Evolutionary conservation across 2,888 invertebrate species (phyloP).

Genomic region (Electrophaes corylata): DNA sequence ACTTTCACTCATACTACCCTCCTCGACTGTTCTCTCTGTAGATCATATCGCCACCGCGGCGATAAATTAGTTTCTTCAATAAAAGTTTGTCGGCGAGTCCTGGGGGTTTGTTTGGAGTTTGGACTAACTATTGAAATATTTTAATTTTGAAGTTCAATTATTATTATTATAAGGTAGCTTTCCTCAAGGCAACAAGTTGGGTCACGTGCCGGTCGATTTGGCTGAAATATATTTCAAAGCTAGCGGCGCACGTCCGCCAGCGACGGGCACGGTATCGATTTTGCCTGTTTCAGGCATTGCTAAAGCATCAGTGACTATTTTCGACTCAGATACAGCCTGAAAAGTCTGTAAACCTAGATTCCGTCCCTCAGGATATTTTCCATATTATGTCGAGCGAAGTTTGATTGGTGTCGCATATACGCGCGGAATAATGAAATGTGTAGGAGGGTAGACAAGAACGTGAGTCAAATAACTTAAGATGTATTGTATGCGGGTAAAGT

Average conservation of each 20-base stretch:
- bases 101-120: conserved; percentile 25
- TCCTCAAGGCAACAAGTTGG: conserved; percentile 78
- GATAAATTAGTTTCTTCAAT: conserved; percentile 65
- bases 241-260: conserved; percentile 74
- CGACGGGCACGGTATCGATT: conserved; percentile 75
- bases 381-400: conserved; percentile 37
- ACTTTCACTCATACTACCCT: conserved; percentile 49
- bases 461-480: conserved; percentile 54
- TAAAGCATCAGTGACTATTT: conserved; percentile 59
- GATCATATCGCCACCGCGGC: conserved; percentile 60
- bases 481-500: conserved; percentile 51
- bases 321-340: conserved; percentile 51
- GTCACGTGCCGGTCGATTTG: conserved; percentile 78
- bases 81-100: conserved; percentile 52
- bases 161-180: conserved; percentile 48
- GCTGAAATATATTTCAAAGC: conserved; percentile 71
- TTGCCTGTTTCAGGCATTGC: conserved; percentile 69
- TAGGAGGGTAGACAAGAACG: conserved; percentile 48
- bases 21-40: conserved; percentile 52
- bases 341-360: conserved; percentile 33
- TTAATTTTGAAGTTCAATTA: conserved; percentile 32
- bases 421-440: conserved; percentile 42
- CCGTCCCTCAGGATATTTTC: conserved; percentile 39
- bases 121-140: conserved; percentile 43
- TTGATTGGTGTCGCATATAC: conserved; percentile 44